Evolutionary conservation across 2,113 vertebrate genomes (phyloP).

Genomic region (Terrapene triunguis): DNA sequence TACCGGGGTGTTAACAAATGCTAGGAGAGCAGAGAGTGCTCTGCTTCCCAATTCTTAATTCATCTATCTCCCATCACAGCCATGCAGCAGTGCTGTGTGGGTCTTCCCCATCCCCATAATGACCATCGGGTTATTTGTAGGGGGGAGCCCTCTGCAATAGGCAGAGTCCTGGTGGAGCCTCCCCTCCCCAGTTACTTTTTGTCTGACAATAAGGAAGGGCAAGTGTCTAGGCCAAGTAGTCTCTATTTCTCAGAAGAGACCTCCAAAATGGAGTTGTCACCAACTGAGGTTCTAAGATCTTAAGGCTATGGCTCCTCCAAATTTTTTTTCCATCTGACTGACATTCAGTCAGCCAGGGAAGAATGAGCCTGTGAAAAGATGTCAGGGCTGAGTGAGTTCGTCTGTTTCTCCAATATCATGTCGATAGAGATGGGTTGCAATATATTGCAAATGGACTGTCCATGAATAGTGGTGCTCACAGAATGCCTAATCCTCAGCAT

Average conservation of each 20-base stretch:
- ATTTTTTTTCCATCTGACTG: neutral
- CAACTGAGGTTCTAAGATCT: neutral
- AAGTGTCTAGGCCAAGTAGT: neutral
- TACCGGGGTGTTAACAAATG: neutral
- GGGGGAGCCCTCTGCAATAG: neutral
- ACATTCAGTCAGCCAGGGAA: neutral
- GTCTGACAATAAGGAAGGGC: neutral
- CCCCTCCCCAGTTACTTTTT: neutral
- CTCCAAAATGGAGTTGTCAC: neutral
- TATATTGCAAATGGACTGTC: rapidly evolving
- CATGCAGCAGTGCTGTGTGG: neutral
- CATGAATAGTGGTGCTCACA: neutral
- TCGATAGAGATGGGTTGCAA: neutral
- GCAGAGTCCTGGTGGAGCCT: neutral
- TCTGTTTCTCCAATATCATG: neutral
- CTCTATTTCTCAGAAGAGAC: neutral
- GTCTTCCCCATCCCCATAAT: neutral
- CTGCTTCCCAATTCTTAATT: neutral
- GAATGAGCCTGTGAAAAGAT: neutral
- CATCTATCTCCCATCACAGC: neutral
- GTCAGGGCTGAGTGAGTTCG: neutral
- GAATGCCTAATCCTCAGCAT: neutral
- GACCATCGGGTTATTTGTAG: neutral
- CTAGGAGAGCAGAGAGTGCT: neutral
- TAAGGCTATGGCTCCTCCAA: neutral